A percentile compares a stretch with the other conserved stretches of the same genome.
Conservation (phyloP, 2,888 invertebrate genomes). For the Drosophila pseudotakahashii region DNA sequence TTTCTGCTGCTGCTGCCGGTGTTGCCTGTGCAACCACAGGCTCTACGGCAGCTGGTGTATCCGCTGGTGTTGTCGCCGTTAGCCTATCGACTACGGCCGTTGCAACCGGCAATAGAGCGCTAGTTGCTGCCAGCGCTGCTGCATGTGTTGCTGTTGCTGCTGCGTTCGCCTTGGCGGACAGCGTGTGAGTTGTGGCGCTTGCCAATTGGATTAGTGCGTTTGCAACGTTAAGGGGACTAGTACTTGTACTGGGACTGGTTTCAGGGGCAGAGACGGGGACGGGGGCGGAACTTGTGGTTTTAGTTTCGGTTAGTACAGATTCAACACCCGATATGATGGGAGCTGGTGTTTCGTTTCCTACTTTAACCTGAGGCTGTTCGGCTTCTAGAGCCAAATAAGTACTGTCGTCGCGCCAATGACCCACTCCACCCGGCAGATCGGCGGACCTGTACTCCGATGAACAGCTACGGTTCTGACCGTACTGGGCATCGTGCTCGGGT, state of each 20-base stretch:
- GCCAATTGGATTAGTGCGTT: constrained; percentile 82
- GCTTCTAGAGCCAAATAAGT: constrained; percentile 89
- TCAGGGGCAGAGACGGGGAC: constrained; percentile 44
- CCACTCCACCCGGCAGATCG: constrained; percentile 91
- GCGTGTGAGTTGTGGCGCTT: constrained; percentile 79
- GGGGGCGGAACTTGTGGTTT: constrained; percentile 40
- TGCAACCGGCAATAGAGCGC: constrained; percentile 70
- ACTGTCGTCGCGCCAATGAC: constrained; percentile 92
- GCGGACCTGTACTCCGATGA: constrained; percentile 88
- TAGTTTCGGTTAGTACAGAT: constrained; percentile 64
- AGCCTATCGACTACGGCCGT: constrained; percentile 65
- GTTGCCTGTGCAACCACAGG: constrained; percentile 5
- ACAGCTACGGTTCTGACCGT: constrained; percentile 79
- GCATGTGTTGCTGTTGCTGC: constrained; percentile 69
- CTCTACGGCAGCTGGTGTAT: constrained; percentile 26
- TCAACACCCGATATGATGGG: constrained; percentile 33
- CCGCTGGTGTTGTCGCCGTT: constrained; percentile 43
- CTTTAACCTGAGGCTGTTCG: constrained; percentile 70
- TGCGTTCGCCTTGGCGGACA: constrained; percentile 73
- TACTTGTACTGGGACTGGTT: constrained; percentile 52
- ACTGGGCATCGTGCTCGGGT: constrained; percentile 68
- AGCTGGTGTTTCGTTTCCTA: constrained; percentile 52
- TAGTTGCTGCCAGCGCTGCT: constrained; percentile 69
- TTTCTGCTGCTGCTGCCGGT: constrained; percentile 9
- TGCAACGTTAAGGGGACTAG: constrained; percentile 70